Percentiles rank a stretch among this genome's conserved stretches.
Evolutionary conservation across 2,113 vertebrate species (phyloP).

Genomic region (Notothenia rossii): DNA sequence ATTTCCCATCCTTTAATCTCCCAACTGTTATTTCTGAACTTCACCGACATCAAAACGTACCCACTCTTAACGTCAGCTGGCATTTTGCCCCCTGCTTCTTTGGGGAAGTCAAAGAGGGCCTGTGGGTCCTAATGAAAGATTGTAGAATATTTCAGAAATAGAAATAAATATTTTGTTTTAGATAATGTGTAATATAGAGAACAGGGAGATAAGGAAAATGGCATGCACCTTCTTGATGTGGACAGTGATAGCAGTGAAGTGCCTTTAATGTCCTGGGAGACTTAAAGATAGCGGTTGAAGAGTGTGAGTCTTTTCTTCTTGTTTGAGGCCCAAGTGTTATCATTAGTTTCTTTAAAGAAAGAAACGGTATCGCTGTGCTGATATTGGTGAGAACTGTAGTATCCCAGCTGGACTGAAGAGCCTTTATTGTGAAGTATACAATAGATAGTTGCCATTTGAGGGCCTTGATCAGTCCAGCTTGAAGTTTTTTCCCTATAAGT

Average conservation of each 20-base stretch:
- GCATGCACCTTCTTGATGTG: slow-evolving; percentile 68
- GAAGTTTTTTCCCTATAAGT: slow-evolving; percentile 15
- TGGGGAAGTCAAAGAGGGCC: slow-evolving; percentile 4
- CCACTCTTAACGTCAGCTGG: slow-evolving; percentile 18
- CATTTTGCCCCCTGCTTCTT: slow-evolving; percentile 7
- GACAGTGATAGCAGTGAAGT: slow-evolving; percentile 76
- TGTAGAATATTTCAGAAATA: slow-evolving; percentile 62
- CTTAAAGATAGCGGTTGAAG: slow-evolving; percentile 30
- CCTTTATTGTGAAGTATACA: slow-evolving; percentile 55
- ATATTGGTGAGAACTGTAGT: slow-evolving; percentile 54
- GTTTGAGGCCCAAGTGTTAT: slow-evolving; percentile 31
- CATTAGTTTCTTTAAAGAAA: slow-evolving; percentile 27
- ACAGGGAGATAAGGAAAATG: slow-evolving; percentile 16
- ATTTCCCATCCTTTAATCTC: slow-evolving; percentile 42
- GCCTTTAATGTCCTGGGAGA: slow-evolving; percentile 78
- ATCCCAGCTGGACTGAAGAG: slow-evolving; percentile 83
- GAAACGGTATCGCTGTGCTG: slow-evolving; percentile 57
- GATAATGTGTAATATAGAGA: slow-evolving; percentile 44
- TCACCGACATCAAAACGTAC: slow-evolving; percentile 13
- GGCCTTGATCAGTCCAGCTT: slow-evolving; percentile 31
- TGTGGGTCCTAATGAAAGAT: slow-evolving; percentile 42
- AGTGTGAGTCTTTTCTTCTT: slow-evolving; percentile 13
- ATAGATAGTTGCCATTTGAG: slow-evolving; percentile 23
- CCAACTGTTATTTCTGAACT: slow-evolving; percentile 11
- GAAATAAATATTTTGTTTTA: slow-evolving; percentile 37